Percentiles rank a stretch among this genome's conserved stretches.
These are phyloP conservation scores for Aphidoletes aphidimyza DNA, from an alignment of 2,888 invertebrate species.

Conservation along the genomic window DNA sequence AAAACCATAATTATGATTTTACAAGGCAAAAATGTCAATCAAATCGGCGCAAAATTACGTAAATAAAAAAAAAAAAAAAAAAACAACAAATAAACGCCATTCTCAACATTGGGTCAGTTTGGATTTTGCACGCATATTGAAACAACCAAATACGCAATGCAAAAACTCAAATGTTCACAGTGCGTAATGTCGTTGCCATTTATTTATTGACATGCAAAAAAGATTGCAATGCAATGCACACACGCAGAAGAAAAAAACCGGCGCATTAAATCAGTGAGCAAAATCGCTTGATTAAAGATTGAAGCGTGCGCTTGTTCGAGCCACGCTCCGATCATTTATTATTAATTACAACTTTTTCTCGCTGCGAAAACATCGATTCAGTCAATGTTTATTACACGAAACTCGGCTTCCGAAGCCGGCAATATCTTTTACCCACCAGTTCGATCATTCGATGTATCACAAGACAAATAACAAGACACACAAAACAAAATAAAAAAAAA, in stretches of 20 bases:
- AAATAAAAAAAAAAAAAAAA: no score
- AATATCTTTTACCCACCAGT: background rate
- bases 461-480: background rate
- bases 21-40: background rate
- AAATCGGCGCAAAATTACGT: no score
- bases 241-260: background rate
- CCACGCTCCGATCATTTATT: background rate
- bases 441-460: background rate
- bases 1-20: no score
- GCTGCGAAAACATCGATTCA: background rate
- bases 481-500: background rate
- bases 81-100: no score
- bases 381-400: background rate
- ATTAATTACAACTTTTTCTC: conserved; percentile 20
- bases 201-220: background rate
- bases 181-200: background rate
- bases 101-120: no score
- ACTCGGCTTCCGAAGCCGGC: no score
- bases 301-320: background rate
- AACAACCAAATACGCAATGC: background rate
- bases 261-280: conserved; percentile 8
- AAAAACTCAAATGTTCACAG: background rate
- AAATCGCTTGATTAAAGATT: conserved; percentile 26
- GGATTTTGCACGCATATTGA: background rate
- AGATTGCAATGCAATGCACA: background rate